Percentiles rank a stretch among this genome's conserved stretches.
These are phyloP conservation scores for Zhuqinia jingwanae DNA, from an alignment of 2,888 invertebrate species.

Conservation along the genomic window DNA sequence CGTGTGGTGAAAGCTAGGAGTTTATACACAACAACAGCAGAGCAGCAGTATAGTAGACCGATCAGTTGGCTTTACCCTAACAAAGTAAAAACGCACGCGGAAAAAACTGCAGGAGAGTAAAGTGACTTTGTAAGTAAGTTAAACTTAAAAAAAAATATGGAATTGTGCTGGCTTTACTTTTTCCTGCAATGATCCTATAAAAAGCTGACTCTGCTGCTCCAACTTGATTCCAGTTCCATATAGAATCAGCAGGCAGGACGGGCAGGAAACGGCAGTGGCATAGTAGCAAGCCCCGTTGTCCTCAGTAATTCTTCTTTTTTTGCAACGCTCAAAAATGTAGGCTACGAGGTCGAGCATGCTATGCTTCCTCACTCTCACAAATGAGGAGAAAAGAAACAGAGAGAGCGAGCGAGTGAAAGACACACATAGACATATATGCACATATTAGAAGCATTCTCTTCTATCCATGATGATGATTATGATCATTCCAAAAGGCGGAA, in stretches of 20 bases:
- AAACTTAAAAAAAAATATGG: not conserved
- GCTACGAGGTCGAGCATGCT: slow-evolving; percentile 57
- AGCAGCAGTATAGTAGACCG: not conserved
- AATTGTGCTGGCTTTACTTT: slow-evolving; percentile 14
- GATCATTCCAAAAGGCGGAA: slow-evolving; percentile 26
- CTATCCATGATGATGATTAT: not conserved
- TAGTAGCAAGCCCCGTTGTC: slow-evolving; percentile 35
- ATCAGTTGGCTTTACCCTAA: not conserved
- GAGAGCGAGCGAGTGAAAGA: too few relatives aligned
- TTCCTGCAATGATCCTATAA: not conserved
- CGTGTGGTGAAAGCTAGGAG: too few relatives aligned
- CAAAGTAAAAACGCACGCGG: slow-evolving; percentile 18
- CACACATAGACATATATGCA: not conserved
- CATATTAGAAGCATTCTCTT: not conserved
- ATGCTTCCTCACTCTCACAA: not conserved
- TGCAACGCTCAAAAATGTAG: slow-evolving; percentile 59
- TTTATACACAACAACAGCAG: not conserved
- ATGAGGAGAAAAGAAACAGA: not conserved
- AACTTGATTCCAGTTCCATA: slow-evolving; percentile 18
- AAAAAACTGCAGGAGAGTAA: slow-evolving; percentile 14
- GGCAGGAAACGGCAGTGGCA: too few relatives aligned
- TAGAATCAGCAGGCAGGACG: not conserved
- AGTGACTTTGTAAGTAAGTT: not conserved
- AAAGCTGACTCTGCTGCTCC: not conserved
- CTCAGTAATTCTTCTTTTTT: slow-evolving; percentile 40